Base-by-base conservation (phyloP, 2,888 invertebrate genomes). In the Drosophila sordidapex region DNA sequence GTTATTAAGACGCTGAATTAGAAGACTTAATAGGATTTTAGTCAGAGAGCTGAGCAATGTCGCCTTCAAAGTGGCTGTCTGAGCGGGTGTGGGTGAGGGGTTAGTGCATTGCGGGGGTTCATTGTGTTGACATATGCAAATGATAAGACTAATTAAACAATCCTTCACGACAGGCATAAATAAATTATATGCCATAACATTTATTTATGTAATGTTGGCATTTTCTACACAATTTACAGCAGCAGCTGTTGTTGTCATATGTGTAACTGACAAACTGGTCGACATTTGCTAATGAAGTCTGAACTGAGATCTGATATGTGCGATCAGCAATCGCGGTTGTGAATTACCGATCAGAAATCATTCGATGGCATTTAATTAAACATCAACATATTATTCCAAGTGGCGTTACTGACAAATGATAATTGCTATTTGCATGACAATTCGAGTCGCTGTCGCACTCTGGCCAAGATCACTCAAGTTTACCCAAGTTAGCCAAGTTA, bases 341-440 rank as follows among this genome's bases (percentile, higher is more conserved):
- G 11, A 51, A 74, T 71, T 53, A 29, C 31, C 25, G 73, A 70
- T 82, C 63, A 49, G 73, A 70, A 74, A 76, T 82, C 74, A 77
- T 74, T 82, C 63, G 76, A 77, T 64, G 81, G 73, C 67, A 83
- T 78, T 86, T 83, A 86, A 84, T 82, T 87, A 79, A 77, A 52
- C 70, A 68, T 66, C 56, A 61, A 61, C 62, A 78, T 54, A 74
- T 76, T 88, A 83, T 71, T 74, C 75, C 75, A 68, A 79, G 70
- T 62, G 81, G 83, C 82, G 58, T 81, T 80, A 81, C 80, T 89
- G 87, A 87, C 87, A 87, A 87, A 87, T 87, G 83, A 89, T 87
- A 89, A 89, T 87, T 89, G 82, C 58, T 85, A 83, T 87, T 89
- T 84, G 88, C 80, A 82, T 85, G 81, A 83, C 84, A 83, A 89